Evolutionary conservation across 2,888 invertebrate species (phyloP).

Genomic region (Ischnura elegans): DNA sequence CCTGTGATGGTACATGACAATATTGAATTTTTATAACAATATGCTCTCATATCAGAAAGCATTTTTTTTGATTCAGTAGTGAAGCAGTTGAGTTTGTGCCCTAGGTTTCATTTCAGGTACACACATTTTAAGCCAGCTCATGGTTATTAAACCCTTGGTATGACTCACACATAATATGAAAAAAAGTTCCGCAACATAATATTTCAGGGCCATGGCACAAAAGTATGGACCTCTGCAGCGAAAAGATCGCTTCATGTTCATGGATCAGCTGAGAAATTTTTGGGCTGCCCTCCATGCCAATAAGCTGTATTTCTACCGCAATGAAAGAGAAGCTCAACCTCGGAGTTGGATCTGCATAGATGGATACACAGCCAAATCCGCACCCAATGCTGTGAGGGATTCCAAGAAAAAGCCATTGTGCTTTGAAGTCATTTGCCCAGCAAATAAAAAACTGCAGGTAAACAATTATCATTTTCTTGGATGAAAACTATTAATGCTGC

Average conservation of each 20-base stretch:
- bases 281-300: conserved; percentile 74
- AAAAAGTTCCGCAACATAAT: no score
- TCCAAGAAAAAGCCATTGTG: conserved; percentile 75
- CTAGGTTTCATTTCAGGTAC: no score
- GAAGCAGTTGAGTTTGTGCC: no score
- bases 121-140: no score
- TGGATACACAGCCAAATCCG: conserved; percentile 75
- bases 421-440: conserved; percentile 76
- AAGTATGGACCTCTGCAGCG: conserved; percentile 73
- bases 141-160: no score
- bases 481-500: no score
- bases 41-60: no score
- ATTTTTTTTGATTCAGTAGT: no score
- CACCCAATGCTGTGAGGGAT: conserved; percentile 72
- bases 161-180: no score
- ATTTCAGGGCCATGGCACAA: conserved; percentile 68
- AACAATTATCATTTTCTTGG: no score
- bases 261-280: conserved; percentile 73
- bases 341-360: conserved; percentile 74
- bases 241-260: conserved; percentile 74
- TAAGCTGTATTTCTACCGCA: conserved; percentile 75
- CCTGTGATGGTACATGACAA: no score
- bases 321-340: conserved; percentile 75
- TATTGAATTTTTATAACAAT: no score
- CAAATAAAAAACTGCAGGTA: conserved; percentile 75